Base-by-base conservation (phyloP, 2,797 vertebrate genomes). In the Meda fulgida region DNA sequence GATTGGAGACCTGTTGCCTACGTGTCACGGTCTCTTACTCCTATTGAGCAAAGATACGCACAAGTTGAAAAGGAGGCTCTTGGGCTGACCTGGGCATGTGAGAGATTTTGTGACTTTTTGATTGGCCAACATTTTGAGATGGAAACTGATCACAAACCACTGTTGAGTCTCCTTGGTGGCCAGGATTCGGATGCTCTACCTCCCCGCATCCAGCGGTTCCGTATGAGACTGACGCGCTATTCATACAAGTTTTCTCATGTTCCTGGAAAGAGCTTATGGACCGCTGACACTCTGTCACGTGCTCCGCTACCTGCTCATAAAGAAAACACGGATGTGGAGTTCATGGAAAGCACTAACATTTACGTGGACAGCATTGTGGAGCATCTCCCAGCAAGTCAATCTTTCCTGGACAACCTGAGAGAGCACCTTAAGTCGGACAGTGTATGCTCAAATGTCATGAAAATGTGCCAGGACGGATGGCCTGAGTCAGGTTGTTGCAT, bases 121-220 rank as follows among this genome's bases (percentile, higher is more conserved):
- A n/a, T n/a, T n/a, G n/a, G n/a, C 1, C 79, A 73, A 19, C 18
- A 79, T 7, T 75, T 83, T 43, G 9, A 10, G 4, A 58, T 75
- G 21, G 38, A 75, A 43, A 80, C 84, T 0, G 85, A 90, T 3
- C 85, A 89, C 8, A 87, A 85, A 51, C 82, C 84, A 0, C 55
- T 87, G 3, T 7, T 88, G 0, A 76, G n/a, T n/a, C n/a, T n/a
- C n/a, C n/a, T n/a, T n/a, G n/a, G n/a, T n/a, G n/a, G n/a, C n/a
- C n/a, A n/a, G n/a, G n/a, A n/a, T n/a, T n/a, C n/a, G n/a, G n/a
- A n/a, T n/a, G n/a, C n/a, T n/a, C n/a, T n/a, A n/a, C n/a, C n/a
- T n/a, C n/a, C n/a, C n/a, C n/a, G n/a, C n/a, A n/a, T n/a, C n/a
- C n/a, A n/a, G n/a, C n/a, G n/a, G n/a, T n/a, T n/a, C n/a, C n/a